Percentiles rank a stretch among this genome's conserved stretches.
phyloP scores from a whole-genome alignment of 2,797 vertebrate species.

The Pteronotus mesoamericanus region DNA sequence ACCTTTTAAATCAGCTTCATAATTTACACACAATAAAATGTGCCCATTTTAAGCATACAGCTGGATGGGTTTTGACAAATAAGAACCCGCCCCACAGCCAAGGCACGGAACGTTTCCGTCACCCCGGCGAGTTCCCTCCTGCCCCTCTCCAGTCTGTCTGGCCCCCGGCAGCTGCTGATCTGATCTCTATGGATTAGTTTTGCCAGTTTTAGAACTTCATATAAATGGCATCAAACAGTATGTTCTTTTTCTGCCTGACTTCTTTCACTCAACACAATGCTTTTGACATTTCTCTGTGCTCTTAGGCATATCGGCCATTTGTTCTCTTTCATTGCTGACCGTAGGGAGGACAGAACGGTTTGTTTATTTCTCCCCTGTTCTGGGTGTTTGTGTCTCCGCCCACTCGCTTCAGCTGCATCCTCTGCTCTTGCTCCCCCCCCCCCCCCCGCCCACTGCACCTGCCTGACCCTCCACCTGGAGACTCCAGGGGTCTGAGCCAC shows the following conservation, averaged over 20 bases:
- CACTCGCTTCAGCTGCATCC: background rate
- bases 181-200: background rate
- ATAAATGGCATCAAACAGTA: background rate
- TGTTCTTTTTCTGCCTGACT: background rate
- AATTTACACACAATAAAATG: background rate
- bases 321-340: background rate
- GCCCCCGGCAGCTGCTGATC: background rate
- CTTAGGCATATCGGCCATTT: background rate
- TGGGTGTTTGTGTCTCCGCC: background rate
- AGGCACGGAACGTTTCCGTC: background rate
- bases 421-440: background rate
- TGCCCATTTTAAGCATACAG: background rate
- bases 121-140: background rate
- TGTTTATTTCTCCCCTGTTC: too few relatives aligned
- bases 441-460: fast-evolving
- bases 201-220: background rate
- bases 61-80: background rate
- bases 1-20: background rate
- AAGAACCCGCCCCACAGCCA: background rate
- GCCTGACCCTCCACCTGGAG: background rate
- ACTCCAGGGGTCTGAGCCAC: too few relatives aligned
- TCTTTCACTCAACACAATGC: background rate
- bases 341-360: background rate
- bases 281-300: background rate
- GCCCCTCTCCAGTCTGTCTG: background rate